A percentile compares a stretch with the other conserved stretches of the same genome.
Evolutionary conservation across 2,797 vertebrate genomes (phyloP).

Genomic region (Anguilla megastoma): DNA sequence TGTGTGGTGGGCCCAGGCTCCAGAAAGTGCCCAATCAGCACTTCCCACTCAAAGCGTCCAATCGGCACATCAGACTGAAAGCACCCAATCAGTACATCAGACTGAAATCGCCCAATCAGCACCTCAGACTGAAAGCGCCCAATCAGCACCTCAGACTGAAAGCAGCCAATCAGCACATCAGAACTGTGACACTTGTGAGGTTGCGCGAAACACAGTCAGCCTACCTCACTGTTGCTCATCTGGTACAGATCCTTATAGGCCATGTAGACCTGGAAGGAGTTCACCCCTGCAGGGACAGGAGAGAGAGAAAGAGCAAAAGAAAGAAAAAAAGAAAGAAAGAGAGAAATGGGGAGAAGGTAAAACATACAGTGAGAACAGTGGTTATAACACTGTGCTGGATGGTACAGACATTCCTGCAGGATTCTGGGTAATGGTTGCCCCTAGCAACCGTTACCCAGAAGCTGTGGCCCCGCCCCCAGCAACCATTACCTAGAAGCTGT

Average conservation of each 20-base stretch:
- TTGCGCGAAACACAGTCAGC: background rate
- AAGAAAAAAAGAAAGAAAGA: background rate
- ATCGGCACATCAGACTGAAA: too few species aligned
- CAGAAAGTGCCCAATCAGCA: background rate
- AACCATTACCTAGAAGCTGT: background rate
- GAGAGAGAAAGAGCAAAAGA: constrained; percentile 33
- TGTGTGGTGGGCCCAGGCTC: background rate
- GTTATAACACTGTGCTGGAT: background rate
- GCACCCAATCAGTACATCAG: too few species aligned
- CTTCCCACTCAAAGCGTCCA: too few species aligned
- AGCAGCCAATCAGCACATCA: background rate
- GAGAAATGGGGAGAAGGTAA: background rate
- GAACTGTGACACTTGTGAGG: background rate
- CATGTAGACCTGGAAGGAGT: constrained; percentile 99
- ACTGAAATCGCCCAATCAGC: too few species aligned
- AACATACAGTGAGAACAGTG: constrained; percentile 1
- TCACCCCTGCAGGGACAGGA: constrained; percentile 76
- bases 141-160: too few species aligned
- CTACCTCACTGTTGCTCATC: constrained; percentile 96
- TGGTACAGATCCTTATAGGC: constrained; percentile 97
- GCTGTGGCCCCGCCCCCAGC: background rate
- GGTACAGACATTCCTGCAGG: constrained; percentile 14
- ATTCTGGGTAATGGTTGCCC: background rate
- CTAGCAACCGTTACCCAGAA: background rate
- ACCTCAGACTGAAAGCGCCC: background rate